Conservation (phyloP, 2,888 invertebrate species). For the Theristus sp. region DNA sequence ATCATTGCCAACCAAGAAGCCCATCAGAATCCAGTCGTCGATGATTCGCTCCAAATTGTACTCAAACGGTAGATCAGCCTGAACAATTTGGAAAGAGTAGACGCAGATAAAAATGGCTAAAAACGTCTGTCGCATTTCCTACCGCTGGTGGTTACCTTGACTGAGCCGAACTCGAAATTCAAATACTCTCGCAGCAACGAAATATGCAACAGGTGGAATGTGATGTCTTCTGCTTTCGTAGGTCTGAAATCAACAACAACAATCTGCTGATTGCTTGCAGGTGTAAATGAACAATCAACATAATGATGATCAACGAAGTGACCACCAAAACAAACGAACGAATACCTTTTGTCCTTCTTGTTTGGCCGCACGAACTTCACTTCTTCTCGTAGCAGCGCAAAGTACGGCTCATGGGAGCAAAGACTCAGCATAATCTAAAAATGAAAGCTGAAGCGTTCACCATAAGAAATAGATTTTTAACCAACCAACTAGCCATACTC, state of each 20-base stretch:
- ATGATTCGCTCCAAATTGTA: slow-evolving; percentile 75
- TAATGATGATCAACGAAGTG: too few relatives aligned
- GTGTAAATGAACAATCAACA: too few relatives aligned
- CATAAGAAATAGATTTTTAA: too few relatives aligned
- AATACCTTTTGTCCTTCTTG: neutral
- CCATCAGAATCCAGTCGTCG: slow-evolving; percentile 95
- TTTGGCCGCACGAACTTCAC: slow-evolving; percentile 35
- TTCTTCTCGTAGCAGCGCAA: slow-evolving; percentile 80
- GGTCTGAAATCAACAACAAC: slow-evolving; percentile 28
- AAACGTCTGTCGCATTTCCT: too few relatives aligned
- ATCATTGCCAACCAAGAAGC: slow-evolving; percentile 89
- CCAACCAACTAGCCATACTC: too few relatives aligned
- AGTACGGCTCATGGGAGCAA: slow-evolving; percentile 84
- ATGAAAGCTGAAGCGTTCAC: neutral
- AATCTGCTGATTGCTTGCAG: too few relatives aligned
- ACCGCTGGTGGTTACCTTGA: too few relatives aligned
- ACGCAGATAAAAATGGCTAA: too few relatives aligned
- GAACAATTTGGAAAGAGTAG: too few relatives aligned
- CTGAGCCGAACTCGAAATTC: slow-evolving; percentile 58
- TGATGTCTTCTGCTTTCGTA: slow-evolving; percentile 64
- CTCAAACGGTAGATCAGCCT: slow-evolving; percentile 43
- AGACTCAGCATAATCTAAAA: slow-evolving; percentile 69
- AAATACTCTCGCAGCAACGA: slow-evolving; percentile 78
- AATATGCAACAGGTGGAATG: slow-evolving; percentile 75
- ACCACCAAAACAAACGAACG: too few relatives aligned